Evolutionary conservation across 2,797 vertebrate species (phyloP).

Genomic region (Syndactyla subalaris): DNA sequence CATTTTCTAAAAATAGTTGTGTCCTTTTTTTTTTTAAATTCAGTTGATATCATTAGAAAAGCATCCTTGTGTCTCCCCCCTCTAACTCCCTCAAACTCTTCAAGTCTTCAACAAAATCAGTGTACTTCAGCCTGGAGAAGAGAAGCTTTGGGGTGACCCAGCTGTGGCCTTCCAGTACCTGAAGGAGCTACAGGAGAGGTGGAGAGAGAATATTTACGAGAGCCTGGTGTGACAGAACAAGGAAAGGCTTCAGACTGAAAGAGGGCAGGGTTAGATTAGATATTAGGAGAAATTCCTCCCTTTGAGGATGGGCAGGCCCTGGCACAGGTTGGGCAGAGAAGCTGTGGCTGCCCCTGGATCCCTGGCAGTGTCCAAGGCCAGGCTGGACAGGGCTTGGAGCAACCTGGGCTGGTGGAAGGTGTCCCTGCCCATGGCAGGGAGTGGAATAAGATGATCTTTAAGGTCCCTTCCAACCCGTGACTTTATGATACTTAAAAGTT

Average conservation of each 20-base stretch:
- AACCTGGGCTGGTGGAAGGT: not conserved
- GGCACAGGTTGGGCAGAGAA: not conserved
- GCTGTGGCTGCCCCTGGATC: not conserved
- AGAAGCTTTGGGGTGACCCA: not conserved
- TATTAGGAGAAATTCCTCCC: not conserved
- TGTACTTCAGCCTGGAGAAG: not conserved
- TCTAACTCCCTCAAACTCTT: not conserved
- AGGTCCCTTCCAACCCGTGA: not conserved
- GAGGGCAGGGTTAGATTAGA: not conserved
- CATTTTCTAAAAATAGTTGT: not conserved
- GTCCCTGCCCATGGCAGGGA: not conserved
- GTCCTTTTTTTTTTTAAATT: not conserved
- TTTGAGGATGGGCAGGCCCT: not conserved
- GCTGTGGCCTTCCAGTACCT: not conserved
- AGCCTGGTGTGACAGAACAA: not conserved
- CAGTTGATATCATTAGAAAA: not conserved
- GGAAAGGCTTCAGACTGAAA: not conserved
- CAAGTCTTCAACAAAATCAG: not conserved
- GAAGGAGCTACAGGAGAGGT: not conserved
- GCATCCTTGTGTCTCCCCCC: not conserved
- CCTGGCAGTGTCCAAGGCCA: not conserved
- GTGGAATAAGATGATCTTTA: not conserved
- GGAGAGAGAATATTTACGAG: not conserved
- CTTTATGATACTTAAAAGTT: not conserved
- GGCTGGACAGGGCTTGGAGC: fast-evolving